Conservation (phyloP, 2,888 invertebrate species). For the Agonopterix arenella region DNA sequence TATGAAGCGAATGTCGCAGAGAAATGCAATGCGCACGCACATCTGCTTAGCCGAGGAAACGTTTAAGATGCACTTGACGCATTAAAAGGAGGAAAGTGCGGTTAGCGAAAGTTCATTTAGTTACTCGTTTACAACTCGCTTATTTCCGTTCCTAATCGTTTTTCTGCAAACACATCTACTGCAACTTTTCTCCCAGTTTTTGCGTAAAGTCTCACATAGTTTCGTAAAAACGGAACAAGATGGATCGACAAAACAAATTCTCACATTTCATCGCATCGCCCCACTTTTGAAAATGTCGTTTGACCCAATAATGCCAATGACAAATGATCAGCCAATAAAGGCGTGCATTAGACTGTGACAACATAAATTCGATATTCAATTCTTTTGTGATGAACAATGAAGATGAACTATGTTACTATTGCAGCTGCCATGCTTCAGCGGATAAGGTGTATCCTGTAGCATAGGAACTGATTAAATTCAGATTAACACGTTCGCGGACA, state of each 20-base stretch:
- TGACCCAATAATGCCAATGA: constrained; percentile 35
- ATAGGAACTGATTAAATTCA: too few species aligned
- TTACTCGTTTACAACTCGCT: too few species aligned
- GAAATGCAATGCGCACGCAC: constrained; percentile 11
- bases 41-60: constrained; percentile 7
- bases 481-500: too few species aligned
- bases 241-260: neutral
- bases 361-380: constrained; percentile 44
- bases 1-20: constrained; percentile 10
- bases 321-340: constrained; percentile 38
- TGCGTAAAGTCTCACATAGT: too few species aligned
- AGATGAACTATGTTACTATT: constrained; percentile 13
- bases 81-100: constrained; percentile 11
- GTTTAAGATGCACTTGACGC: constrained; percentile 8
- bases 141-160: too few species aligned
- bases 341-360: constrained; percentile 41
- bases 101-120: neutral
- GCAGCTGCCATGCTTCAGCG: constrained; percentile 30
- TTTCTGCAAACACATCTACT: too few species aligned
- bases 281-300: constrained; percentile 19
- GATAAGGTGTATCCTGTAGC: too few species aligned
- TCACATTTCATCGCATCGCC: constrained; percentile 12
- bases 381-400: constrained; percentile 38
- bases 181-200: too few species aligned
- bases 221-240: neutral